Evolutionary conservation across 2,113 vertebrate species (phyloP).

Genomic region (Peromyscus polionotus): DNA sequence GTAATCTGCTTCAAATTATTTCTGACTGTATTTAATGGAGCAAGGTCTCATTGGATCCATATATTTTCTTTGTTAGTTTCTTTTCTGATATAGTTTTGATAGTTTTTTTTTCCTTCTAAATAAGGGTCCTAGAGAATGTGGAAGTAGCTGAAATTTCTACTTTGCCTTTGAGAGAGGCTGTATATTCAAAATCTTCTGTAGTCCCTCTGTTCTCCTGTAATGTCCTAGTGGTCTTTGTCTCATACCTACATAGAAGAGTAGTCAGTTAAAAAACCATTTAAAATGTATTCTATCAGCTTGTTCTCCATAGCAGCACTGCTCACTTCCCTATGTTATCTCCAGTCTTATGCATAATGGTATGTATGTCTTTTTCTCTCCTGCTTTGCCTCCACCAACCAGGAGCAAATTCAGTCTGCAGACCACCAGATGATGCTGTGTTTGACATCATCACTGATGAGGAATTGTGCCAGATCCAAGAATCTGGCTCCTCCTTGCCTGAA

Average conservation of each 20-base stretch:
- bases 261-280: background rate
- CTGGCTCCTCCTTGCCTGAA: constrained; percentile 87
- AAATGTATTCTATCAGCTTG: accelerated
- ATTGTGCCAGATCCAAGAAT: constrained; percentile 91
- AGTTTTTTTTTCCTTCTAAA: background rate
- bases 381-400: constrained; percentile 70
- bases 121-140: background rate
- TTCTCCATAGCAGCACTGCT: background rate
- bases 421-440: constrained; percentile 92
- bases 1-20: background rate
- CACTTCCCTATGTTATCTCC: accelerated
- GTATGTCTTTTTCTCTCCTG: constrained; percentile 51
- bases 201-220: background rate
- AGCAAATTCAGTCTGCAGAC: constrained; percentile 81
- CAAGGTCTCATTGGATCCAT: background rate
- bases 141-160: background rate
- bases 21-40: background rate
- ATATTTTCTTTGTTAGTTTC: background rate
- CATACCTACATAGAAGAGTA: accelerated
- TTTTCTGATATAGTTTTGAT: background rate
- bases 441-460: constrained; percentile 99
- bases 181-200: accelerated
- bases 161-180: background rate
- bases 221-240: background rate
- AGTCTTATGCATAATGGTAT: background rate